phyloP scores from a whole-genome alignment of 2,113 vertebrate genomes.

The Dicrurus megarhynchus region DNA sequence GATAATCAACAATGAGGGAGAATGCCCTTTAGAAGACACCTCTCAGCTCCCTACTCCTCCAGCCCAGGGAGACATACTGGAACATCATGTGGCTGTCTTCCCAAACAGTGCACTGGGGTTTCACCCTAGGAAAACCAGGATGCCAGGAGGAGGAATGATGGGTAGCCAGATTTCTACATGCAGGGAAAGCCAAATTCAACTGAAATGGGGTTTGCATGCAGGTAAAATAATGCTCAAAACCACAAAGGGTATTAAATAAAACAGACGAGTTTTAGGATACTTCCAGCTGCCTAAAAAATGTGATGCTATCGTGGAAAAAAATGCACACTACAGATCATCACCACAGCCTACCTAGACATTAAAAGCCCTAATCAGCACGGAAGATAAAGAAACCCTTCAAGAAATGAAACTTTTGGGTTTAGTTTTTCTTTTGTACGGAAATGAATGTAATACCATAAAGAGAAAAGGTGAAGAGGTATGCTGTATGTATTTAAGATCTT shows the following conservation, averaged over 20 bases:
- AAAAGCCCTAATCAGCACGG: background rate
- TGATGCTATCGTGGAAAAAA: background rate
- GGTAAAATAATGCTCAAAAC: background rate
- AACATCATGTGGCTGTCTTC: background rate
- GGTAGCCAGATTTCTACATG: background rate
- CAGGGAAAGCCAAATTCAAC: background rate
- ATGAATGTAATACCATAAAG: background rate
- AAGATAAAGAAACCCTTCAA: background rate
- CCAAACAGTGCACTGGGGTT: background rate
- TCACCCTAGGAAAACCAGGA: background rate
- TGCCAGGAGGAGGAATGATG: background rate
- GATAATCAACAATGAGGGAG: background rate
- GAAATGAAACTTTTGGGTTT: background rate
- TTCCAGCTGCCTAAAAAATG: background rate
- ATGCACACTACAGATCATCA: accelerated
- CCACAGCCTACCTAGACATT: background rate
- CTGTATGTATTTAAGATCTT: background rate
- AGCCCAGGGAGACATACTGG: background rate
- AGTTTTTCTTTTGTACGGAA: background rate
- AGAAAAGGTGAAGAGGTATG: background rate
- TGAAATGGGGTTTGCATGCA: background rate
- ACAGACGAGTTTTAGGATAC: background rate
- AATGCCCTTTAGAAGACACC: background rate
- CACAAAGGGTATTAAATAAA: background rate
- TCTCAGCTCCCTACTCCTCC: background rate